Conservation (phyloP, 2,113 vertebrate genomes). For the Symphodus melops region DNA sequence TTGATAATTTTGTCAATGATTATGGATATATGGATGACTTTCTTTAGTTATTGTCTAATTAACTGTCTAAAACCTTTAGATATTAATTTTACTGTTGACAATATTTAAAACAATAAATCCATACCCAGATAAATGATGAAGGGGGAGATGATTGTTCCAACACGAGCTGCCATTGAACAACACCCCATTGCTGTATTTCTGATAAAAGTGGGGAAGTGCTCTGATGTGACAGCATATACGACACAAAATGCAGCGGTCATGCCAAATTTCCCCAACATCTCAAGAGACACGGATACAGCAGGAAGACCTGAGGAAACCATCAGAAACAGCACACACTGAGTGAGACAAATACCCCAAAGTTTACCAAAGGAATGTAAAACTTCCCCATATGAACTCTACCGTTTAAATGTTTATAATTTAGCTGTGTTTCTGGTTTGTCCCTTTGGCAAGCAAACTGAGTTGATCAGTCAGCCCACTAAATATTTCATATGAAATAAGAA, state of each 20-base stretch:
- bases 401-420: no score
- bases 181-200: conserved; percentile 90
- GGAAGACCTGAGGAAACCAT: conserved; percentile 71
- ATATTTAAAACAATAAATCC: conserved; percentile 16
- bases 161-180: conserved; percentile 87
- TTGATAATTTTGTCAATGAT: no score
- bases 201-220: conserved; percentile 90
- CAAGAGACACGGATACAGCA: conserved; percentile 81
- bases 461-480: no score
- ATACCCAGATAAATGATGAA: conserved; percentile 92
- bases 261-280: conserved; percentile 92
- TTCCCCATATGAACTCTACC: no score
- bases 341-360: not conserved
- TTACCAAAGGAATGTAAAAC: no score
- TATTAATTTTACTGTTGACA: not conserved
- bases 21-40: no score
- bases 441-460: no score
- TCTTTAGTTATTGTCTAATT: no score
- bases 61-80: no score
- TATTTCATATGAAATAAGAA: no score
- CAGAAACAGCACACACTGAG: not conserved
- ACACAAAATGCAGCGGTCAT: conserved; percentile 89
- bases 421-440: no score
- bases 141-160: conserved; percentile 89
- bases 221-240: conserved; percentile 87